These are phyloP conservation scores for Alitta virens DNA, from an alignment of 2,888 invertebrate species.

Conservation along the genomic window DNA sequence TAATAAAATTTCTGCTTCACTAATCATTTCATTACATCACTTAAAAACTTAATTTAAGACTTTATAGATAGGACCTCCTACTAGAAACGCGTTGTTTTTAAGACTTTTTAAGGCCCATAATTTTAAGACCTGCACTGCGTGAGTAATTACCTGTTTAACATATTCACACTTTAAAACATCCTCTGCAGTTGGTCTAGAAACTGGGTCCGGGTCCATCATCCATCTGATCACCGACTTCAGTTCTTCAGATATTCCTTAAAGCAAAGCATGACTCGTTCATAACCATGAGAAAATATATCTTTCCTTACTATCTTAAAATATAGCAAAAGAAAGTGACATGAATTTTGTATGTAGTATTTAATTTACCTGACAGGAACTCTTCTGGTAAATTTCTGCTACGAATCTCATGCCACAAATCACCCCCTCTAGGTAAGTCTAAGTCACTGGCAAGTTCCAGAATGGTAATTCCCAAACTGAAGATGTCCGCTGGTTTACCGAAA, in stretches of 20 bases:
- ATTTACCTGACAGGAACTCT: slow-evolving; percentile 27
- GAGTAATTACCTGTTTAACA: slow-evolving; percentile 37
- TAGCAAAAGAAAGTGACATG: too few relatives aligned
- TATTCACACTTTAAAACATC: slow-evolving; percentile 59
- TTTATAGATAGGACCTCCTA: too few relatives aligned
- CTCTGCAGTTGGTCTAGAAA: slow-evolving; percentile 61
- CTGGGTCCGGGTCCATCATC: slow-evolving; percentile 64
- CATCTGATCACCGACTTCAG: slow-evolving; percentile 61
- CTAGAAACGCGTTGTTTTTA: too few relatives aligned
- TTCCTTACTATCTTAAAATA: too few relatives aligned
- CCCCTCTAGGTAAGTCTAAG: slow-evolving; percentile 69
- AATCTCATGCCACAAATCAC: slow-evolving; percentile 69
- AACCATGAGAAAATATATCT: too few relatives aligned
- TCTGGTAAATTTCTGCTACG: slow-evolving; percentile 57
- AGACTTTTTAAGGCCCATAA: too few relatives aligned
- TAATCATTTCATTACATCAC: too few relatives aligned
- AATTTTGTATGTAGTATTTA: not conserved
- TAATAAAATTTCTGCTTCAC: not conserved
- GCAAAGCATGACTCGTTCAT: not conserved
- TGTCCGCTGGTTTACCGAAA: slow-evolving; percentile 71
- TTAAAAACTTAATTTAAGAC: too few relatives aligned
- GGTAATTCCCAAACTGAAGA: slow-evolving; percentile 72
- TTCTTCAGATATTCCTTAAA: slow-evolving; percentile 59
- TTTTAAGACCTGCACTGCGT: too few relatives aligned
- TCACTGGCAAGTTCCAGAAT: slow-evolving; percentile 71